Evolutionary conservation across 2,113 vertebrate genomes (phyloP).

Genomic region (Capreolus pygargus): DNA sequence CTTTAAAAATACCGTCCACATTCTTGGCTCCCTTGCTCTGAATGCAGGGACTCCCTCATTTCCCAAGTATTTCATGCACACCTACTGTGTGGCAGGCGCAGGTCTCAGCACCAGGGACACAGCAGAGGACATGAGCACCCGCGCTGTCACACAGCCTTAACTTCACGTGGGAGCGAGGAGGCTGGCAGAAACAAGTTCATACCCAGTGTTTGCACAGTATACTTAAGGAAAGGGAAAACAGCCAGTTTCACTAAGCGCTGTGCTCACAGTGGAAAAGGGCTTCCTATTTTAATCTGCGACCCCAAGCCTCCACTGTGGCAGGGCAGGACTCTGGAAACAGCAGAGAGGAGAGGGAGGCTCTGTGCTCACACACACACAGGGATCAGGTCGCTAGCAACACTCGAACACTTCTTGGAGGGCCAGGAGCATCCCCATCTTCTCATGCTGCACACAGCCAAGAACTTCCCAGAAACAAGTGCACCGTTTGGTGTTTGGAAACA

Average conservation of each 20-base stretch:
- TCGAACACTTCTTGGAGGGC: not conserved
- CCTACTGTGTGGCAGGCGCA: not conserved
- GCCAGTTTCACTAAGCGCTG: conserved; percentile 42
- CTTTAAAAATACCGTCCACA: conserved; percentile 5
- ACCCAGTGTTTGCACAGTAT: not conserved
- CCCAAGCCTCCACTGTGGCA: not conserved
- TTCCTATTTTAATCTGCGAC: conserved; percentile 41
- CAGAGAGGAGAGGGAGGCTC: not conserved
- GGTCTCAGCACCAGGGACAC: not conserved
- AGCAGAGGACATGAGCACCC: not conserved
- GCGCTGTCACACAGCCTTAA: not conserved
- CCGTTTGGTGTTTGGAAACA: not conserved
- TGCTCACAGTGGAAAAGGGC: not conserved
- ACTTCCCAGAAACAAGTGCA: not conserved
- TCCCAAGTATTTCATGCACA: not conserved
- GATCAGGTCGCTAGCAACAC: not conserved
- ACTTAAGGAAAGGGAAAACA: not conserved
- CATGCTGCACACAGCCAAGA: not conserved
- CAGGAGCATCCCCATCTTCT: not conserved
- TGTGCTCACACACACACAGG: not conserved
- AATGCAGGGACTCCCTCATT: not conserved
- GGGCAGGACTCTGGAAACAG: not conserved
- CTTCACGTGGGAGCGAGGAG: not conserved
- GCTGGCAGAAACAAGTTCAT: not conserved
- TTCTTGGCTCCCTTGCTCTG: not conserved